A percentile compares a stretch with the other conserved stretches of the same genome.
Evolutionary conservation across 2,888 invertebrate species (phyloP).

Genomic region (Pseudolycoriella hygida): DNA sequence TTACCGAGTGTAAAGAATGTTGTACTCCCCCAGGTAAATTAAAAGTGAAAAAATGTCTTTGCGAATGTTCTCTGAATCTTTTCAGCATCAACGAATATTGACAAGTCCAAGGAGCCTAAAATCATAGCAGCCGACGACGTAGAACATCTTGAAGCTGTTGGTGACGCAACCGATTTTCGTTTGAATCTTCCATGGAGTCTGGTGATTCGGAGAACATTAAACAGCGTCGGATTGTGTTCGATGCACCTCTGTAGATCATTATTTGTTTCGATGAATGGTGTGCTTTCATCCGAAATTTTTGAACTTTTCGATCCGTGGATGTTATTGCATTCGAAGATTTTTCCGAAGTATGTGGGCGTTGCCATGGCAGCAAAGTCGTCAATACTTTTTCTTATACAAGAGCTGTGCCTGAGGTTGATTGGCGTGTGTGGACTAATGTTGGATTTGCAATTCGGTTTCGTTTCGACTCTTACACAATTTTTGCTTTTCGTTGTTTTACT

Average conservation of each 20-base stretch:
- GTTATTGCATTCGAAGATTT: neutral
- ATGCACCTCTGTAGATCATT: slow-evolving; percentile 31
- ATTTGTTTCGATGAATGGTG: slow-evolving; percentile 9
- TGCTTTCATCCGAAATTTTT: slow-evolving; percentile 4
- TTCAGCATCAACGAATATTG: slow-evolving; percentile 36
- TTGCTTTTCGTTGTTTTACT: slow-evolving; percentile 16
- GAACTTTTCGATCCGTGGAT: neutral
- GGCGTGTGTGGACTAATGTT: slow-evolving; percentile 5
- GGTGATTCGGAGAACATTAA: slow-evolving; percentile 36
- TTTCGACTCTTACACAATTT: slow-evolving; percentile 13
- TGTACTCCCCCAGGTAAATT: too few relatives aligned
- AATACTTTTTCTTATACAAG: slow-evolving; percentile 9
- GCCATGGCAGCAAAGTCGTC: slow-evolving; percentile 13
- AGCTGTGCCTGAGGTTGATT: slow-evolving; percentile 10
- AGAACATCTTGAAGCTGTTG: slow-evolving; percentile 13
- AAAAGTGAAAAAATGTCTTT: slow-evolving; percentile 3
- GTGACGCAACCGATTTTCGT: slow-evolving; percentile 34
- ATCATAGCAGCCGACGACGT: slow-evolving; percentile 14
- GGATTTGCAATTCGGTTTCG: slow-evolving; percentile 14
- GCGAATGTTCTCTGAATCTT: slow-evolving; percentile 33
- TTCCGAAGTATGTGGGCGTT: slow-evolving; percentile 9
- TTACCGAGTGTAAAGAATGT: too few relatives aligned
- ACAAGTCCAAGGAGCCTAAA: slow-evolving; percentile 44
- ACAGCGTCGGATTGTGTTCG: slow-evolving; percentile 36
- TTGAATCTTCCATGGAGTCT: slow-evolving; percentile 32